Conservation (phyloP, 2,797 vertebrate genomes). For the Anolis apletophallus region DNA sequence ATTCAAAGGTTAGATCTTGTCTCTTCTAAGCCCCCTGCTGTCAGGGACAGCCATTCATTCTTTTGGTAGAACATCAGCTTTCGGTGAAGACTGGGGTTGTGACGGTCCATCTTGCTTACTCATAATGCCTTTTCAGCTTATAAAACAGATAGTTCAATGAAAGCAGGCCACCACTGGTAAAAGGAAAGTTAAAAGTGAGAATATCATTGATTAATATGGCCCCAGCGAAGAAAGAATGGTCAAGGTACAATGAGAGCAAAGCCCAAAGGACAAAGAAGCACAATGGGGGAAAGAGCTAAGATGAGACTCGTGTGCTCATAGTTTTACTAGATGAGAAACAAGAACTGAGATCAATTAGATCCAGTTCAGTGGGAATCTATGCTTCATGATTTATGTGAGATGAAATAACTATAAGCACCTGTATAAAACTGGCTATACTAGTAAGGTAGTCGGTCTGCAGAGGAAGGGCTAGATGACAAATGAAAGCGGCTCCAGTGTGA, state of each 20-base stretch:
- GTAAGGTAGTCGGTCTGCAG: constrained; percentile 1
- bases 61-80: not conserved
- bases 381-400: constrained; percentile 21
- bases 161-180: not conserved
- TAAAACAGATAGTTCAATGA: not conserved
- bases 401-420: constrained; percentile 13
- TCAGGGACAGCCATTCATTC: not conserved
- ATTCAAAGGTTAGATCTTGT: too few relatives aligned
- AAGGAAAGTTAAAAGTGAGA: not conserved
- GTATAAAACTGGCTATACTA: not conserved
- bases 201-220: constrained; percentile 21
- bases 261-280: not conserved
- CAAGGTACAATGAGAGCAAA: not conserved
- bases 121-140: not conserved
- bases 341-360: constrained; percentile 18
- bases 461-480: constrained; percentile 19
- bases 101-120: not conserved
- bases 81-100: not conserved
- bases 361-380: constrained; percentile 6
- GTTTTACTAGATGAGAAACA: constrained; percentile 30
- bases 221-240: not conserved
- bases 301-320: not conserved
- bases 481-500: not conserved
- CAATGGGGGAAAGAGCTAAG: not conserved
- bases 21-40: too few relatives aligned